phyloP scores from a whole-genome alignment of 1,140 invertebrate genomes.

The Atta texana region DNA sequence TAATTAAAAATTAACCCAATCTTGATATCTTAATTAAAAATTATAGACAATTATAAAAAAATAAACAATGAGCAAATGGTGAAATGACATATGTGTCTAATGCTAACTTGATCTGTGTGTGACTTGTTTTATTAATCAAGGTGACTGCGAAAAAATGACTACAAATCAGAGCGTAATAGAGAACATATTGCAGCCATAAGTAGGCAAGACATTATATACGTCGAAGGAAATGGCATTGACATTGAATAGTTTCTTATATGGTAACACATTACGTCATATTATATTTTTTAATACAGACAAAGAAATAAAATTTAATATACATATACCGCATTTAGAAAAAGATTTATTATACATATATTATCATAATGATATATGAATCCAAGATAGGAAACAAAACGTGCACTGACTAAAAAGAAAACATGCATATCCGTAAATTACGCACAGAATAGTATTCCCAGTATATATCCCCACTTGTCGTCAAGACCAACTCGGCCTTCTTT shows the following conservation, averaged over 20 bases:
- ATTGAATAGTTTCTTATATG: constrained; percentile 68
- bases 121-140: constrained; percentile 81
- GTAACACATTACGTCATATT: constrained; percentile 67
- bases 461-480: constrained; percentile 66
- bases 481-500: constrained; percentile 67
- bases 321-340: neutral
- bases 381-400: constrained; percentile 47
- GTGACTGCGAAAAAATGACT: constrained; percentile 82
- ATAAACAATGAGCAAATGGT: constrained; percentile 65
- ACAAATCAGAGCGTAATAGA: constrained; percentile 77
- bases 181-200: constrained; percentile 82
- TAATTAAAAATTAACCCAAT: neutral
- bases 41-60: neutral
- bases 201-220: constrained; percentile 76
- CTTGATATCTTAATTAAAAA: constrained; percentile 21
- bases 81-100: constrained; percentile 78
- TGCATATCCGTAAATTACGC: constrained; percentile 53
- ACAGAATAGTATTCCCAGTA: constrained; percentile 63
- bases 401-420: constrained; percentile 43
- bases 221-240: constrained; percentile 73
- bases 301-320: constrained; percentile 60
- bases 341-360: neutral
- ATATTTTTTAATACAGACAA: constrained; percentile 50
- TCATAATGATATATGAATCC: neutral
- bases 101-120: constrained; percentile 49